Evolutionary conservation across 2,797 vertebrate genomes (phyloP).

Genomic region (Bradypodion ventrale): DNA sequence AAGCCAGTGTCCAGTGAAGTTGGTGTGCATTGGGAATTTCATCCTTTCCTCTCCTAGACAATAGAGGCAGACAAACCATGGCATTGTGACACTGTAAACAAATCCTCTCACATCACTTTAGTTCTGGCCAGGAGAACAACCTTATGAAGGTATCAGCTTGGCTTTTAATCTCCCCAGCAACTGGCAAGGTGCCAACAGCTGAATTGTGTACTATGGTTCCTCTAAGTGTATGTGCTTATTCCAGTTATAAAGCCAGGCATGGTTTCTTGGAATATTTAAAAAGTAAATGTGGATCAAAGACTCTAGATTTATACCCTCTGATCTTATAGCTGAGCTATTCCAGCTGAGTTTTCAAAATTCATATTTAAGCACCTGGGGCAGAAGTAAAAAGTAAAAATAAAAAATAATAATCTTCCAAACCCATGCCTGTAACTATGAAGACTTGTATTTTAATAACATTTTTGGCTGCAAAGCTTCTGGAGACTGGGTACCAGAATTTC

Average conservation of each 20-base stretch:
- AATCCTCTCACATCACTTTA: neutral
- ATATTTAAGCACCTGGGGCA: constrained; percentile 21
- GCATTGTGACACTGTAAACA: neutral
- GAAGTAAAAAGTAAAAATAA: neutral
- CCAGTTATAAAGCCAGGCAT: constrained; percentile 1
- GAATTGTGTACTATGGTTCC: constrained; percentile 4
- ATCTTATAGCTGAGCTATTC: constrained; percentile 33
- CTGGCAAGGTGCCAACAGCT: neutral
- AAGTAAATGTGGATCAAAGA: constrained; percentile 30
- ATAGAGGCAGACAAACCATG: neutral
- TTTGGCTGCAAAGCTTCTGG: constrained; percentile 12
- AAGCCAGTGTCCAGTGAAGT: neutral
- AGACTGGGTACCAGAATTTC: constrained; percentile 24
- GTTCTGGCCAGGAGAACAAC: neutral
- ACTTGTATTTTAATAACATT: constrained; percentile 33
- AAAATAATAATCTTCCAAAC: neutral
- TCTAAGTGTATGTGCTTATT: neutral
- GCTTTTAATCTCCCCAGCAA: neutral
- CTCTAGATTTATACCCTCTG: constrained; percentile 29
- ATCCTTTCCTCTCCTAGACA: neutral
- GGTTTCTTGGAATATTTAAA: constrained; percentile 25
- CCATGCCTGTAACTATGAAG: neutral
- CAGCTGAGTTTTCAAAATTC: constrained; percentile 34
- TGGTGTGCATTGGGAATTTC: neutral
- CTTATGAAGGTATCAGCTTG: neutral